phyloP scores from a whole-genome alignment of 2,113 vertebrate species.

The Anolis carolinensis region DNA sequence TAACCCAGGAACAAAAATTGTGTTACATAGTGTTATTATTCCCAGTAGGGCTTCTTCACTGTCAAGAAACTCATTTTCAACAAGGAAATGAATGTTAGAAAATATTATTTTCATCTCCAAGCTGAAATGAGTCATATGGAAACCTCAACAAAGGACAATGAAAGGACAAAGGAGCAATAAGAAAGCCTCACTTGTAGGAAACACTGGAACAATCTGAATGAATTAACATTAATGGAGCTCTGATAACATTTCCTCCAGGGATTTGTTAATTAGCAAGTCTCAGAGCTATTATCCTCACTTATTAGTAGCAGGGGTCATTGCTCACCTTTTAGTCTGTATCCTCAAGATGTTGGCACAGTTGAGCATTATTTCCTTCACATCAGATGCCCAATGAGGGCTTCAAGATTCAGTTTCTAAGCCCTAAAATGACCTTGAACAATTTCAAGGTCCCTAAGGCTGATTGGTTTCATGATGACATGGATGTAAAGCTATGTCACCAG shows the following conservation, averaged over 20 bases:
- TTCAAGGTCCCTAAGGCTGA: background rate
- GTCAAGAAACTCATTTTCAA: no score
- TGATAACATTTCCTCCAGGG: background rate
- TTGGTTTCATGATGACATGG: background rate
- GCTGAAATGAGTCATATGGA: background rate
- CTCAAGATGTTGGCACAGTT: background rate
- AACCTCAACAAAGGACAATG: background rate
- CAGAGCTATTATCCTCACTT: background rate
- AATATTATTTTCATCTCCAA: background rate
- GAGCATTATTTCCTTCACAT: background rate
- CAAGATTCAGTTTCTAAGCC: background rate
- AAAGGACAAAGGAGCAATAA: background rate
- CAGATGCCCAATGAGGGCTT: background rate
- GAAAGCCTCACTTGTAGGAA: background rate
- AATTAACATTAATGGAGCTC: background rate
- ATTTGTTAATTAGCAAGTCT: background rate
- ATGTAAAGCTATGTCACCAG: background rate
- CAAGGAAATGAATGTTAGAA: no score
- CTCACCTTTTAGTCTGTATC: background rate
- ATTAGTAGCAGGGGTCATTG: background rate
- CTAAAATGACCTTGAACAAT: background rate
- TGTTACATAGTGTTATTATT: no score
- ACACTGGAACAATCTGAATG: background rate
- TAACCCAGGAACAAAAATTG: no score
- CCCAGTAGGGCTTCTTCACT: no score